These are phyloP conservation scores for Lepidocolaptes lacrymiger DNA, from an alignment of 2,797 vertebrate genomes.

Conservation along the genomic window DNA sequence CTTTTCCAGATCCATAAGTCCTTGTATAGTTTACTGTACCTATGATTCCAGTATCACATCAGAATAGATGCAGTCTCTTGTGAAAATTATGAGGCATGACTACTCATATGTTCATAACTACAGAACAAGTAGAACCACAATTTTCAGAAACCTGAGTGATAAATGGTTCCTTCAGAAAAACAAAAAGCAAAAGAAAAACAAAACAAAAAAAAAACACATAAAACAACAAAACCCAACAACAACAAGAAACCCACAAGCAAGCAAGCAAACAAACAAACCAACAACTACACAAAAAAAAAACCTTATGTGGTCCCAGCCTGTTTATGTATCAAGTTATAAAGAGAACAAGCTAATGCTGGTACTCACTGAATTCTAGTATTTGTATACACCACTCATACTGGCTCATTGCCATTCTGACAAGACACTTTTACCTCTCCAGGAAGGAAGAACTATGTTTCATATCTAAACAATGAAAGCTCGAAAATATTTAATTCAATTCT, in stretches of 20 bases:
- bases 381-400: not conserved
- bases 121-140: not conserved
- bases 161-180: not conserved
- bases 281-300: not conserved
- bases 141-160: not conserved
- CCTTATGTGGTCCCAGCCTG: not conserved
- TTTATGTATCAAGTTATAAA: not conserved
- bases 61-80: not conserved
- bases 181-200: not conserved
- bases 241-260: not conserved
- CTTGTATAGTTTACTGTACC: not conserved
- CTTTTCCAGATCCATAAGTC: not conserved
- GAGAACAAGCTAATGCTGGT: not conserved
- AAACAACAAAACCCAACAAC: no score
- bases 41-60: not conserved
- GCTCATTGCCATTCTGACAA: not conserved
- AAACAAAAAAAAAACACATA: no score
- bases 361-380: not conserved
- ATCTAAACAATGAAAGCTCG: not conserved
- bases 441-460: not conserved
- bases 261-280: not conserved
- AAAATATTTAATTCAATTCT: slow-evolving; percentile 4
- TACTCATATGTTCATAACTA: not conserved
- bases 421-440: not conserved
- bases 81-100: not conserved